These are phyloP conservation scores for Grallaria varia DNA, from an alignment of 2,113 vertebrate genomes.

Conservation along the genomic window DNA sequence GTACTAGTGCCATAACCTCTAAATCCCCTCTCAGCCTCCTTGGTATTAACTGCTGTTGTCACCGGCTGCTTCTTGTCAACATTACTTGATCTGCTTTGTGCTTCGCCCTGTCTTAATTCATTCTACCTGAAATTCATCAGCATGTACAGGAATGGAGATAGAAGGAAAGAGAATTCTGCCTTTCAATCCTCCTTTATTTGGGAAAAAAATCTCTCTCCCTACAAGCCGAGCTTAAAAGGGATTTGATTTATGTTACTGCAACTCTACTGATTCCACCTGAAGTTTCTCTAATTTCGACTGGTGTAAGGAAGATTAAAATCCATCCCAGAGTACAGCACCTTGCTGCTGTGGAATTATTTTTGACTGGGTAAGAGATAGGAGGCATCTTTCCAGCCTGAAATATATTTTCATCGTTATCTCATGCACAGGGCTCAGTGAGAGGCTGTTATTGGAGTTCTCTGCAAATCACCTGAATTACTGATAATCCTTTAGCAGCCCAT, in stretches of 20 bases:
- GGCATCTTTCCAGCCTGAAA: conserved; percentile 18
- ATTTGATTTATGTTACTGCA: conserved; percentile 20
- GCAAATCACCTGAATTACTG: background rate
- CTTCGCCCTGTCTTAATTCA: conserved; percentile 7
- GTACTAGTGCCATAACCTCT: background rate
- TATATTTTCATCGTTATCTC: conserved; percentile 8
- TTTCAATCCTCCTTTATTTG: background rate
- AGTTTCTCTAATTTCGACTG: conserved; percentile 27
- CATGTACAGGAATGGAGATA: background rate
- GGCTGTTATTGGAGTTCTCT: background rate
- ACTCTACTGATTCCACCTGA: background rate
- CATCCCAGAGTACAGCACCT: background rate
- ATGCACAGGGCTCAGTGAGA: background rate
- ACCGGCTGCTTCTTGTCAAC: conserved; percentile 46
- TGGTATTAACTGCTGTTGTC: conserved; percentile 45
- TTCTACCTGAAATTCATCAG: conserved; percentile 48
- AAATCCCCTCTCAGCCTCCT: conserved; percentile 12
- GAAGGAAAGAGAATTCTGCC: background rate
- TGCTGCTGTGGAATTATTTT: conserved; percentile 14
- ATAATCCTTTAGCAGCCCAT: conserved; percentile 25
- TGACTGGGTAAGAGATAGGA: conserved; percentile 7
- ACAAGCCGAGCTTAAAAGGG: background rate
- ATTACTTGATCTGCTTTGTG: conserved; percentile 4
- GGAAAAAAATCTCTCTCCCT: background rate
- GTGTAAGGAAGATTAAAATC: conserved; percentile 35